Conservation (phyloP, 1,140 invertebrate genomes). For the Drosophila watanabei region DNA sequence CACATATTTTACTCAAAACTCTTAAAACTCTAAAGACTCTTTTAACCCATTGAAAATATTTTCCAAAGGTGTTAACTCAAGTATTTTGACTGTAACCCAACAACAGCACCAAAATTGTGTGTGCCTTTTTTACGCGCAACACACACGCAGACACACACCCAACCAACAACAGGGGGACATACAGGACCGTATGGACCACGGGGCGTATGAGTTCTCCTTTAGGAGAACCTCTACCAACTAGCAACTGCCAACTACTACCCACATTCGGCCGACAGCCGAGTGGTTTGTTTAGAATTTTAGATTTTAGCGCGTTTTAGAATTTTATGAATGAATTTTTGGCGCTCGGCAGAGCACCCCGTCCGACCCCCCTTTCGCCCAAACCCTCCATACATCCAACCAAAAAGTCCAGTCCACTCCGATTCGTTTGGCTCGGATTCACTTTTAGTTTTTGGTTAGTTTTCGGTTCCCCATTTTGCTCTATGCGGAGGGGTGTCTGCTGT, state of each 20-base stretch:
- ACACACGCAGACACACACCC: too few species aligned
- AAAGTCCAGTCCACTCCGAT: conserved; percentile 17
- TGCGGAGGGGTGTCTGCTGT: conserved; percentile 38
- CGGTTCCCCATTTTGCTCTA: conserved; percentile 63
- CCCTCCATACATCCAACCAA: neutral
- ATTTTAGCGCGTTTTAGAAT: conserved; percentile 84
- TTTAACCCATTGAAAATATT: neutral
- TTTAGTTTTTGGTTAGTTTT: conserved; percentile 83
- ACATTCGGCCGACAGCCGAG: conserved; percentile 38
- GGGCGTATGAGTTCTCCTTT: conserved; percentile 22
- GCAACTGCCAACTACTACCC: conserved; percentile 6
- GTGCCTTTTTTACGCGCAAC: conserved; percentile 55
- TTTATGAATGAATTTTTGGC: conserved; percentile 83
- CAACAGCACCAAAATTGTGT: conserved; percentile 12
- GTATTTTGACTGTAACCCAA: conserved; percentile 6
- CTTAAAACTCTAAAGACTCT: too few species aligned
- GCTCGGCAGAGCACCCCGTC: conserved; percentile 33
- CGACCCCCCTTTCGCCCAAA: neutral
- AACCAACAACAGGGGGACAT: conserved; percentile 20
- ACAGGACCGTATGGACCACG: neutral
- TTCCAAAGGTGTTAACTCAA: neutral
- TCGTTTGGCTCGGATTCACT: conserved; percentile 61
- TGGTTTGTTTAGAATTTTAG: conserved; percentile 82
- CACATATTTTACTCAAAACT: too few species aligned
- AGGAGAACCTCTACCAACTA: conserved; percentile 14